Evolutionary conservation across 2,888 invertebrate genomes (phyloP).

Genomic region (Leptopilina drosophilae): DNA sequence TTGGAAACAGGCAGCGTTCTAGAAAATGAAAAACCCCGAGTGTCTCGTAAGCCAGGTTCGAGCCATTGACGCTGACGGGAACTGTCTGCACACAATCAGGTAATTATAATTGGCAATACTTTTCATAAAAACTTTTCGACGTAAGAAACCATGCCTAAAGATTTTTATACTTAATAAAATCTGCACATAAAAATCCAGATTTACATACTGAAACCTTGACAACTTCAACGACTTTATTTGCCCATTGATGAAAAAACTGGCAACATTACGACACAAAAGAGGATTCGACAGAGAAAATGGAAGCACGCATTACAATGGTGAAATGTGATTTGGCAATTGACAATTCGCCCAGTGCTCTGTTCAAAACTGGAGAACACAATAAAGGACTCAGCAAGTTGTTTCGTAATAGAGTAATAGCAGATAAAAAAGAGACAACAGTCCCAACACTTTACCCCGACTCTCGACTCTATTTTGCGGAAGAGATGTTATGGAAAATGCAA

Average conservation of each 20-base stretch:
- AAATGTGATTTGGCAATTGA: slow-evolving; percentile 95
- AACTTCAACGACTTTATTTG: slow-evolving; percentile 85
- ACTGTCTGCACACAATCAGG: slow-evolving; percentile 89
- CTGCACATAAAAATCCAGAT: slow-evolving; percentile 76
- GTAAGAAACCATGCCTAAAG: neutral
- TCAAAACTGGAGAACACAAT: slow-evolving; percentile 84
- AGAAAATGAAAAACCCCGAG: slow-evolving; percentile 90
- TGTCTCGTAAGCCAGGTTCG: slow-evolving; percentile 91
- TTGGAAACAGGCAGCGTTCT: slow-evolving; percentile 88
- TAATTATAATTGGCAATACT: slow-evolving; percentile 59
- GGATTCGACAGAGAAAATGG: slow-evolving; percentile 92
- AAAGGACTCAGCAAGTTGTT: slow-evolving; percentile 89
- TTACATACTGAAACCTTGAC: slow-evolving; percentile 87
- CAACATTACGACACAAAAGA: slow-evolving; percentile 88
- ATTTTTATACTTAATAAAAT: neutral
- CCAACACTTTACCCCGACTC: slow-evolving; percentile 90
- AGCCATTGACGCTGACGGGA: slow-evolving; percentile 92
- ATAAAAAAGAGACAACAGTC: slow-evolving; percentile 98
- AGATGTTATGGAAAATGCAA: slow-evolving; percentile 89
- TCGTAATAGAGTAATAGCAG: slow-evolving; percentile 94
- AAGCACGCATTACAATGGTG: slow-evolving; percentile 92
- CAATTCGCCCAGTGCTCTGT: slow-evolving; percentile 89
- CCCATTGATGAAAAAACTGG: slow-evolving; percentile 91
- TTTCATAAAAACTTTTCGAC: neutral
- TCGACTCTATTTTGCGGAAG: slow-evolving; percentile 86